These are phyloP conservation scores for Mesorhabditis spiculigera DNA, from an alignment of 2,888 invertebrate species.

Conservation along the genomic window DNA sequence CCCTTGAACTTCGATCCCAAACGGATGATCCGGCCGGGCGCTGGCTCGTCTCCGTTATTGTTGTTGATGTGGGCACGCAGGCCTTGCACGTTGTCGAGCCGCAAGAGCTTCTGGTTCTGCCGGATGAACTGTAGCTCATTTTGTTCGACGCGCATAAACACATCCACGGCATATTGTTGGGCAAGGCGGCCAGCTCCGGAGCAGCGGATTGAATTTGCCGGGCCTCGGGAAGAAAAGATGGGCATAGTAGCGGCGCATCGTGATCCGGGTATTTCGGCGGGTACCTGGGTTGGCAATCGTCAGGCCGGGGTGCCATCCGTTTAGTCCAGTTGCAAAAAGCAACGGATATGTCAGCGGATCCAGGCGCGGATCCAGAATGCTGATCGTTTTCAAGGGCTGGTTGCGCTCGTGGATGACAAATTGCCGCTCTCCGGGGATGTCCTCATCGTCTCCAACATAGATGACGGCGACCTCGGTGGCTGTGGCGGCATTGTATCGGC, in stretches of 20 bases:
- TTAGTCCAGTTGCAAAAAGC: constrained; percentile 47
- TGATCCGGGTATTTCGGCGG: constrained; percentile 25
- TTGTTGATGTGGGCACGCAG: constrained; percentile 30
- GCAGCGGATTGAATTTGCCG: constrained; percentile 40
- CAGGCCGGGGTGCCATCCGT: constrained; percentile 30
- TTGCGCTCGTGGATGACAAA: constrained; percentile 51
- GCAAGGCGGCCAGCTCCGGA: constrained; percentile 6
- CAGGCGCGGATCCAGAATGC: constrained; percentile 53
- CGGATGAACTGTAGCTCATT: constrained; percentile 53
- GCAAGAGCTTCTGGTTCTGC: constrained; percentile 53
- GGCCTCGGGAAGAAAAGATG: constrained; percentile 26
- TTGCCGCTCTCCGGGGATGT: constrained; percentile 37
- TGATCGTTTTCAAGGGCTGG: constrained; percentile 44
- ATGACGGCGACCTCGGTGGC: constrained; percentile 35
- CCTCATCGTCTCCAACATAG: constrained; percentile 29
- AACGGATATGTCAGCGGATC: constrained; percentile 60
- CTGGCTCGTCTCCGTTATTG: too few relatives aligned
- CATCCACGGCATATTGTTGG: constrained; percentile 58
- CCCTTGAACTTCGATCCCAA: constrained; percentile 51
- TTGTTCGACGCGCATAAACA: constrained; percentile 59
- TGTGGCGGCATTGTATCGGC: constrained; percentile 31
- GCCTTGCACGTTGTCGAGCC: constrained; percentile 42
- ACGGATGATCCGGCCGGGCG: constrained; percentile 27
- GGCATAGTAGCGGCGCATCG: constrained; percentile 41
- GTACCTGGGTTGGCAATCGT: neutral